These are phyloP conservation scores for Neodiprion virginianus DNA, from an alignment of 1,140 invertebrate species.

Conservation along the genomic window DNA sequence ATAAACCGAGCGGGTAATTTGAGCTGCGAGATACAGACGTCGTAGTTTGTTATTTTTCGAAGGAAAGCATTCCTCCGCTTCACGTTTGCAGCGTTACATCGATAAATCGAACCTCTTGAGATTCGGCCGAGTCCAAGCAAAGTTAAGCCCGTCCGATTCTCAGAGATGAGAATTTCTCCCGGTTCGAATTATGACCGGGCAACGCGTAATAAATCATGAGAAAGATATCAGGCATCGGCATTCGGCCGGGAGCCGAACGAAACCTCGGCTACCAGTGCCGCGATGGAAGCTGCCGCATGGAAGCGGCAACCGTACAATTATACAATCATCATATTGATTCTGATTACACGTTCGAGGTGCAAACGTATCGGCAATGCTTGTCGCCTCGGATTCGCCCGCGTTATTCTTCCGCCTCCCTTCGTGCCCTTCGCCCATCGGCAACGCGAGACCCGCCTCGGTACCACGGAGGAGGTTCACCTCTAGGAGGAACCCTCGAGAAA, in stretches of 20 bases:
- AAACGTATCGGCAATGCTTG: neutral
- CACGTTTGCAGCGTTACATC: neutral
- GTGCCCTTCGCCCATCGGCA: too few relatives aligned
- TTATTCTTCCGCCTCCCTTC: too few relatives aligned
- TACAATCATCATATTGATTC: neutral
- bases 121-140: neutral
- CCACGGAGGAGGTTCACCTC: too few relatives aligned
- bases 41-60: too few relatives aligned
- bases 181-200: neutral
- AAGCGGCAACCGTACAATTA: slow-evolving; percentile 1
- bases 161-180: neutral
- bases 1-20: neutral
- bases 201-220: slow-evolving; percentile 5
- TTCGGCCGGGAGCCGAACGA: slow-evolving; percentile 1
- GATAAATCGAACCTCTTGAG: neutral
- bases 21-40: neutral
- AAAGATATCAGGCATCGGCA: slow-evolving; percentile 5
- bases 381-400: neutral
- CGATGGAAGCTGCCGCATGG: neutral
- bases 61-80: neutral
- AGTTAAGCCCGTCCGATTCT: neutral
- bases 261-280: neutral
- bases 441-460: too few relatives aligned
- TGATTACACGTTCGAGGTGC: slow-evolving; percentile 5
- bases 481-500: too few relatives aligned